Evolutionary conservation across 1,140 invertebrate genomes (phyloP).

Genomic region (Anadara kagoshimensis): DNA sequence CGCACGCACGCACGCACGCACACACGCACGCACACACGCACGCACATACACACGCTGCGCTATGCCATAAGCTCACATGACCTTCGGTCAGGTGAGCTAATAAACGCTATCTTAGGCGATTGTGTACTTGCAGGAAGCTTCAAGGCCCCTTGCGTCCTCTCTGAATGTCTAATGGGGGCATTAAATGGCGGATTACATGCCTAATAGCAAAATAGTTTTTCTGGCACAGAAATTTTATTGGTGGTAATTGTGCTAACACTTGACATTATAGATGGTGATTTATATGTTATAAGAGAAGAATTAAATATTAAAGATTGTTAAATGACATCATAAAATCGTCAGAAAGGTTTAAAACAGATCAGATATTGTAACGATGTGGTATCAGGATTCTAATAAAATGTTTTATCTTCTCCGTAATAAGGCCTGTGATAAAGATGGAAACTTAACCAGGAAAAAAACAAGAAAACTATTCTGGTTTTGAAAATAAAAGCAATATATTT

Average conservation of each 20-base stretch:
- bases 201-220: background rate
- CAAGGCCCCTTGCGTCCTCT: background rate
- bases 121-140: background rate
- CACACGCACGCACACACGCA: too few relatives aligned
- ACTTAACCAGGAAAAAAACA: too few relatives aligned
- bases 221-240: background rate
- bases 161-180: constrained; percentile 8
- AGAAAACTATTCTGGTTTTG: too few relatives aligned
- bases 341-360: background rate
- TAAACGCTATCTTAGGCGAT: constrained; percentile 30
- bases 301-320: background rate
- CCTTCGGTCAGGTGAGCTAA: too few relatives aligned
- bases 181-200: constrained; percentile 11
- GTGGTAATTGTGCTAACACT: background rate
- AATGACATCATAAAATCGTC: background rate
- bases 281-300: background rate
- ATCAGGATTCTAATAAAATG: background rate
- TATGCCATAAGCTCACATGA: too few relatives aligned
- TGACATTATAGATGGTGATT: background rate
- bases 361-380: background rate
- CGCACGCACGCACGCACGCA: too few relatives aligned
- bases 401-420: background rate
- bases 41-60: too few relatives aligned
- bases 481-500: too few relatives aligned
- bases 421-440: background rate